These are phyloP conservation scores for Lepus americanus DNA, from an alignment of 2,113 vertebrate species.

Conservation along the genomic window DNA sequence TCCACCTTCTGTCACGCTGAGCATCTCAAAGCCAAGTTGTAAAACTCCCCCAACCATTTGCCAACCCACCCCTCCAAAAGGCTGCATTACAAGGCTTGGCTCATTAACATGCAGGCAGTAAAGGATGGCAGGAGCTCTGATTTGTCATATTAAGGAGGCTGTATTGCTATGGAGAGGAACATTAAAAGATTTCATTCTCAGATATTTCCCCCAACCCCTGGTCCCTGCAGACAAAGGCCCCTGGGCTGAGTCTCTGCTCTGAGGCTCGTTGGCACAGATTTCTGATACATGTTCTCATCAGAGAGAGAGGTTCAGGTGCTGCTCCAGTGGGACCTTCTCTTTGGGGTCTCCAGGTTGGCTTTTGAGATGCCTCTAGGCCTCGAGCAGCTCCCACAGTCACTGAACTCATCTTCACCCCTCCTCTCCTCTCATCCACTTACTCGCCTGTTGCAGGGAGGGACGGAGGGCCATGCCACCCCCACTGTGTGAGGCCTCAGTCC, in stretches of 20 bases:
- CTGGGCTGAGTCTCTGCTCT: not conserved
- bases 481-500: not conserved
- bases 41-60: not conserved
- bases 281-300: slow-evolving; percentile 31
- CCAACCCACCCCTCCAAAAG: not conserved
- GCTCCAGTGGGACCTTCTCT: not conserved
- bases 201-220: not conserved
- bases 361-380: not conserved
- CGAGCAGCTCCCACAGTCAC: not conserved
- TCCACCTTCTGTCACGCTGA: slow-evolving; percentile 64
- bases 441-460: fast-evolving
- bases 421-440: not conserved
- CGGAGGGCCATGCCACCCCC: not conserved
- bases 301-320: not conserved
- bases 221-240: not conserved
- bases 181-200: slow-evolving; percentile 65
- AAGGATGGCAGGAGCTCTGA: slow-evolving; percentile 74
- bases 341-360: not conserved
- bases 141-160: slow-evolving; percentile 74
- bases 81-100: slow-evolving; percentile 19
- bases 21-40: slow-evolving; percentile 66
- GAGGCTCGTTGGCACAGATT: not conserved
- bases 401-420: not conserved
- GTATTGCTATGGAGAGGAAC: slow-evolving; percentile 70
- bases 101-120: slow-evolving; percentile 77